Percentiles rank a stretch among this genome's conserved stretches.
Evolutionary conservation across 64 coral and sea anemone species (phyloP).

Genomic region (Cladopsammia gracilis): DNA sequence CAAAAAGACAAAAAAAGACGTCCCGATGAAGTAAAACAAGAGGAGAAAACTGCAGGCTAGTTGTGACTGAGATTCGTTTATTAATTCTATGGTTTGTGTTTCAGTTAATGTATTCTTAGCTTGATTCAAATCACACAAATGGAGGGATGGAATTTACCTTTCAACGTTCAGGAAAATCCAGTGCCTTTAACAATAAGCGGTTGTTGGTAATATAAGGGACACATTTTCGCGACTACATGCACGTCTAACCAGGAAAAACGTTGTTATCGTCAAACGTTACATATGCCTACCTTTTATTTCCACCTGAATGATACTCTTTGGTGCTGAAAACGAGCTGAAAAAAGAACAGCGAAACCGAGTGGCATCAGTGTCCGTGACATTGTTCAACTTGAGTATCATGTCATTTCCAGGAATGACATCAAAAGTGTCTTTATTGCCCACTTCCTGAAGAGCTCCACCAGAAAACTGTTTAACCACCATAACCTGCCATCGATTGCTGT

Average conservation of each 20-base stretch:
- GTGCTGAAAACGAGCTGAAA: slow-evolving; percentile 62
- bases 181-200: no score
- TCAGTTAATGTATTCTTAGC: no score
- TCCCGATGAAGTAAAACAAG: no score
- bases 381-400: slow-evolving; percentile 22
- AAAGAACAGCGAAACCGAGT: slow-evolving; percentile 67
- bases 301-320: slow-evolving; percentile 33
- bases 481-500: slow-evolving; percentile 54
- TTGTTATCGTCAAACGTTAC: no score
- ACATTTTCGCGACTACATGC: no score
- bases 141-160: no score
- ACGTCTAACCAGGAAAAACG: no score
- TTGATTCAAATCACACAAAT: no score
- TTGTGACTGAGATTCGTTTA: no score
- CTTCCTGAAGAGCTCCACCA: neutral
- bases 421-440: neutral
- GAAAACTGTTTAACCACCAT: slow-evolving; percentile 40
- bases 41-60: neutral
- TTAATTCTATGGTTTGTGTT: no score
- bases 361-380: slow-evolving; percentile 13
- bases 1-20: neutral
- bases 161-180: no score
- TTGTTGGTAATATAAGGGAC: no score
- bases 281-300: slow-evolving; percentile 44
- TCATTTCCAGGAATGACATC: slow-evolving; percentile 33